Percentiles rank a stretch among this genome's conserved stretches.
Conservation (phyloP, 2,888 invertebrate genomes). For the Artemia sinica region DNA sequence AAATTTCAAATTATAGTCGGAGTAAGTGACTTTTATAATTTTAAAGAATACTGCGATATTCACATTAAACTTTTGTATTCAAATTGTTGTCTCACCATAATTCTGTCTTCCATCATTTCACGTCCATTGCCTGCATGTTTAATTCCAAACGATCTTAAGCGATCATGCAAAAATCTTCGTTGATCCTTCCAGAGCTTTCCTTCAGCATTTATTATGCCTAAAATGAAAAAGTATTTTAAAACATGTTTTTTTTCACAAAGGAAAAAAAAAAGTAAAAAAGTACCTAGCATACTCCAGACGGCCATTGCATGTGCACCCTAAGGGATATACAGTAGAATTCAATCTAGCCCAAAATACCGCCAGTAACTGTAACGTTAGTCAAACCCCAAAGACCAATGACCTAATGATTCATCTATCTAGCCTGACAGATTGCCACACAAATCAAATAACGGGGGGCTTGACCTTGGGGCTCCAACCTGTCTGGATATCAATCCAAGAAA, state of each 20-base stretch:
- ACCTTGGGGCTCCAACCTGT: conserved; percentile 9
- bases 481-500: background rate
- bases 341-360: too few relatives aligned
- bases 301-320: background rate
- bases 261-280: background rate
- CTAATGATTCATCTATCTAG: too few relatives aligned
- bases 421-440: too few relatives aligned
- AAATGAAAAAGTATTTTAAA: conserved; percentile 16
- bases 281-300: background rate
- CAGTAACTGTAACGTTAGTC: too few relatives aligned
- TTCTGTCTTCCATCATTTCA: conserved; percentile 61
- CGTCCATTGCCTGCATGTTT: conserved; percentile 63
- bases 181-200: conserved; percentile 80
- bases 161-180: conserved; percentile 65
- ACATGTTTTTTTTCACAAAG: background rate
- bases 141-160: conserved; percentile 69
- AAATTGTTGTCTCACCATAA: conserved; percentile 44
- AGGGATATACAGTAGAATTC: background rate
- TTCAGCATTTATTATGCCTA: conserved; percentile 74
- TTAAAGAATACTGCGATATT: too few relatives aligned
- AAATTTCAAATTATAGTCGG: too few relatives aligned
- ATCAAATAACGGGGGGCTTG: background rate
- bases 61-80: too few relatives aligned
- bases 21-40: too few relatives aligned
- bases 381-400: too few relatives aligned